These are phyloP conservation scores for Cenopis cana DNA, from an alignment of 2,888 invertebrate genomes.

Conservation along the genomic window DNA sequence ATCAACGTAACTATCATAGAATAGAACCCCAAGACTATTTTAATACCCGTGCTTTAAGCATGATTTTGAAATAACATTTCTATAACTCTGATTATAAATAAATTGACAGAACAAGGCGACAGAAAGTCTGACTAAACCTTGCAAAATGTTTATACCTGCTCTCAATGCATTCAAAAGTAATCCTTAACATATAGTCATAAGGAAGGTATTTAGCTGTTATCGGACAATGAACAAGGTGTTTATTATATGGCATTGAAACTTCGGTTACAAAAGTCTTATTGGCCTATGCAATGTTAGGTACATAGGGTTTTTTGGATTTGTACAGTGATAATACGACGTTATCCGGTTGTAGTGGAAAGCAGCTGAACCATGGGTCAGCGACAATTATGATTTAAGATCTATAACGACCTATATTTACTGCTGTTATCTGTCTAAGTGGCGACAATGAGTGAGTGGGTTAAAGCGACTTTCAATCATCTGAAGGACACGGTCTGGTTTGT, in stretches of 20 bases:
- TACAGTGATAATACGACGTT: not conserved
- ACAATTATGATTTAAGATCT: slow-evolving; percentile 35
- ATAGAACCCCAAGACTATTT: not conserved
- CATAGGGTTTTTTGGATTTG: not conserved
- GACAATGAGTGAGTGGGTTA: too few relatives aligned
- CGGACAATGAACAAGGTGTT: slow-evolving; percentile 16
- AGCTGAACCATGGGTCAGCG: slow-evolving; percentile 28
- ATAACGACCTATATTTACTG: slow-evolving; percentile 1
- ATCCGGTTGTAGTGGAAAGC: slow-evolving; percentile 33
- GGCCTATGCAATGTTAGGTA: not conserved
- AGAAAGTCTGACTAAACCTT: slow-evolving; percentile 4
- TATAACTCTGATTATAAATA: not conserved
- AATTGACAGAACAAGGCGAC: slow-evolving; percentile 16
- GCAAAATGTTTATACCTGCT: not conserved
- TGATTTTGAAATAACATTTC: slow-evolving; percentile 6
- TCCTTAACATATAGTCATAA: not conserved
- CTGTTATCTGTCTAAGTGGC: slow-evolving; percentile 1
- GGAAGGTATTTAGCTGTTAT: slow-evolving; percentile 6
- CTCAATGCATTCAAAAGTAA: not conserved
- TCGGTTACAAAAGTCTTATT: not conserved
- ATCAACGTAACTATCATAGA: too few relatives aligned
- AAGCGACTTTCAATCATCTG: too few relatives aligned
- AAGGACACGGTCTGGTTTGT: too few relatives aligned
- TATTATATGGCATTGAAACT: slow-evolving; percentile 1
- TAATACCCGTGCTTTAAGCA: not conserved